Percentiles rank a stretch among this genome's conserved stretches.
phyloP scores from a whole-genome alignment of 2,113 vertebrate species.

The Lagopus leucura region DNA sequence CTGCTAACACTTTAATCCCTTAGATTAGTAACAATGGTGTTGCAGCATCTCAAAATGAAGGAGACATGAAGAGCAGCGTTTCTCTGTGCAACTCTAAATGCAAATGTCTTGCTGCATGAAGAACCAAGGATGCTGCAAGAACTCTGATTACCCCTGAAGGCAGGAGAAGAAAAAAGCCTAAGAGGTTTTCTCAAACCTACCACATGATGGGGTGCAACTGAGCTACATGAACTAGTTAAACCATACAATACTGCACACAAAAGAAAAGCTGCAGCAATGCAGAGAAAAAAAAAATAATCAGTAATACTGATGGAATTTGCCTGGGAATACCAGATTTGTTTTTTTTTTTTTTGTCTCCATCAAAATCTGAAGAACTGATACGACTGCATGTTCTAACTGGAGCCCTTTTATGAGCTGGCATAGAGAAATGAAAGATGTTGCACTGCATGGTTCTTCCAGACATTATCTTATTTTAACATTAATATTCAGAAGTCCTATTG shows the following conservation, averaged over 20 bases:
- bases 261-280: neutral
- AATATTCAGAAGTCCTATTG: neutral
- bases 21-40: slow-evolving; percentile 55
- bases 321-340: neutral
- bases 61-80: slow-evolving; percentile 58
- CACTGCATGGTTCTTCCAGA: neutral
- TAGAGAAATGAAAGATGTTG: neutral
- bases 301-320: neutral
- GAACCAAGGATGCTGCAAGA: slow-evolving; percentile 34
- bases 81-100: slow-evolving; percentile 58
- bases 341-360: neutral
- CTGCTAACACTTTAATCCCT: slow-evolving; percentile 67
- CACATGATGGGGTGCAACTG: neutral
- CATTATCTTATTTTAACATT: neutral
- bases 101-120: slow-evolving; percentile 20
- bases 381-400: neutral
- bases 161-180: neutral
- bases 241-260: neutral
- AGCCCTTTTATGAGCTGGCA: neutral
- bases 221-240: slow-evolving; percentile 25
- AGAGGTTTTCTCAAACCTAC: neutral
- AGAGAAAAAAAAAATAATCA: neutral
- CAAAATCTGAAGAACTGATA: neutral
- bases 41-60: slow-evolving; percentile 52
- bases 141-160: slow-evolving; percentile 2